Conservation (phyloP, 2,797 vertebrate species). For the Artibeus lituratus region DNA sequence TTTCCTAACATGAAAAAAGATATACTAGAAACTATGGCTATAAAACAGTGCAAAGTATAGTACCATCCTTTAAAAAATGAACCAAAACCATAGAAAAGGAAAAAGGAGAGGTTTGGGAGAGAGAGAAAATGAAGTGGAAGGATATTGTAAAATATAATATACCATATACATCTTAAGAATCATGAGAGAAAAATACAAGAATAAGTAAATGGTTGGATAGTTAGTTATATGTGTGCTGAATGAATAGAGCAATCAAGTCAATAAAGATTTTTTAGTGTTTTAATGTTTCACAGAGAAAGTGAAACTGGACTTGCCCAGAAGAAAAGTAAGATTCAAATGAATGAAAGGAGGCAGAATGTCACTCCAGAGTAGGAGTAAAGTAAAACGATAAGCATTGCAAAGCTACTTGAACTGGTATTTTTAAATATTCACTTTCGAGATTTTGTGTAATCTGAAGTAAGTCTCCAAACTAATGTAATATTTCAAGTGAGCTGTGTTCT, state of each 20-base stretch:
- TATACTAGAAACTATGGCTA: background rate
- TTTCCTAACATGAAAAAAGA: background rate
- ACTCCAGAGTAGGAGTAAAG: background rate
- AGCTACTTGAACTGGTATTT: background rate
- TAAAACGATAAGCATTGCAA: background rate
- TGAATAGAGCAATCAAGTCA: background rate
- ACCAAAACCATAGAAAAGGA: background rate
- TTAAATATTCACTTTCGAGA: background rate
- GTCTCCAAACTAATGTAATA: background rate
- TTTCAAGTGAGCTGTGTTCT: background rate
- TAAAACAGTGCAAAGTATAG: background rate
- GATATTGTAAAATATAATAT: background rate
- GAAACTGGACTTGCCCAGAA: background rate
- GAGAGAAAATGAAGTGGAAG: background rate
- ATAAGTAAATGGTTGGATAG: background rate
- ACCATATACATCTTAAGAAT: background rate
- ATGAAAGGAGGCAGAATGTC: background rate
- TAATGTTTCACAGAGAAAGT: background rate
- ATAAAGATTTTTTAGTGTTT: background rate
- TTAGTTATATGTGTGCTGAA: background rate
- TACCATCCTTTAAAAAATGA: background rate
- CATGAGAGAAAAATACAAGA: background rate
- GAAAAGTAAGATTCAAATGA: background rate
- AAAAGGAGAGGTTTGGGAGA: background rate
- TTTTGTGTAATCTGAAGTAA: background rate